phyloP scores from a whole-genome alignment of 2,888 invertebrate species.

The Sericinus montela region DNA sequence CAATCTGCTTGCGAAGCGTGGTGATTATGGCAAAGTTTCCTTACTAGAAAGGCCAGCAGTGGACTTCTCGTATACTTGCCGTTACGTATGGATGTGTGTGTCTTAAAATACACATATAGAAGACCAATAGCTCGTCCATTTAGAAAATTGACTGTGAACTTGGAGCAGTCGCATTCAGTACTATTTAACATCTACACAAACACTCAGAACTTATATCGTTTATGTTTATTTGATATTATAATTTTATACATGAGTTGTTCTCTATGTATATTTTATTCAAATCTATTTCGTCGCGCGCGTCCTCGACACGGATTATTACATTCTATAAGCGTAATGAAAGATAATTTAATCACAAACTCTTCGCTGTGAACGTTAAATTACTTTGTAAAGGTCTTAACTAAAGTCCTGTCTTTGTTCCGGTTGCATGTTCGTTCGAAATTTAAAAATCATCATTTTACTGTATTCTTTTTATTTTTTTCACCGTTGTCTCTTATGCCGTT shows the following conservation, averaged over 20 bases:
- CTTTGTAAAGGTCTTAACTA: not conserved
- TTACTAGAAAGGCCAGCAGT: too few species aligned
- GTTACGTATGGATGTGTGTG: too few species aligned
- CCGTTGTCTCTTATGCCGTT: too few species aligned
- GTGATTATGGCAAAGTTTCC: too few species aligned
- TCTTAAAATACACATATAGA: too few species aligned
- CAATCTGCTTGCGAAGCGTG: too few species aligned
- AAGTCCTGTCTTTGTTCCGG: not conserved
- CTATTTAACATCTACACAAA: conserved; percentile 6
- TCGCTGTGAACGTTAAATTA: not conserved
- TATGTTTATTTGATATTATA: conserved; percentile 25
- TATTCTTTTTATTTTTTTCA: too few species aligned
- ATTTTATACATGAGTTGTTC: conserved; percentile 29
- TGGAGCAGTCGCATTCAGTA: too few species aligned
- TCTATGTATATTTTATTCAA: conserved; percentile 28
- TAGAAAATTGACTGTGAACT: too few species aligned
- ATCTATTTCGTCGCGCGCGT: conserved; percentile 12
- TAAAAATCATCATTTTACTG: too few species aligned
- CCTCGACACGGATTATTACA: conserved; percentile 4
- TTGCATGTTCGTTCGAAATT: not conserved
- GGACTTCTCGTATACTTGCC: too few species aligned
- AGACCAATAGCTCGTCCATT: too few species aligned
- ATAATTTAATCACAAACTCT: conserved; percentile 11
- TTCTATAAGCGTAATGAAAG: conserved; percentile 7
- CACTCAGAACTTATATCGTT: conserved; percentile 2